Base-by-base conservation (phyloP, 1,140 invertebrate genomes). In the Hypothenemus hampei region DNA sequence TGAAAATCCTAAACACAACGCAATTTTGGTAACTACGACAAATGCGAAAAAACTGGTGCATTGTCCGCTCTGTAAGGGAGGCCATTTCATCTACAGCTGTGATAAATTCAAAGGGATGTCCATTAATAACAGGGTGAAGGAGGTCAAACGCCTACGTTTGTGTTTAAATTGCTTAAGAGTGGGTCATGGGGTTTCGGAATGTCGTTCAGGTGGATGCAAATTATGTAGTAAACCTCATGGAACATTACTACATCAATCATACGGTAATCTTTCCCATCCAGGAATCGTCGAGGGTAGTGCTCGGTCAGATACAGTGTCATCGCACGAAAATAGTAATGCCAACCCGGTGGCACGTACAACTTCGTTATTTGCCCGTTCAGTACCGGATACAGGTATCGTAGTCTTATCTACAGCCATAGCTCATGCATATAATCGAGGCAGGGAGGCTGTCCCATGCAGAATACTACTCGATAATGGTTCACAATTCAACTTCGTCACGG, bases 401-500 rank as follows among this genome's bases (percentile, higher is more conserved):
- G 6, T 29, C 6, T 29, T 29, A 29, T 29, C 26, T 7, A 29
- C 26, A n/a, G 26, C 26, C 6, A 29, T 29, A 7, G 26, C n/a
- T 7, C 6, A 29, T 6, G 26, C n/a, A 7, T n/a, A 7, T 29
- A 29, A 29, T 29, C 6, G n/a, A 6, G n/a, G n/a, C 6, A n/a
- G 26, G 6, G 26, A 29, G n/a, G 6, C 26, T n/a, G 26, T n/a
- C n/a, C 6, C 26, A 7, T 19, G 33, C 18, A 23, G 50, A 52
- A n/a, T 29, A 44, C 29, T 52, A 8, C 16, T 52, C 24, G 50
- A 52, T 16, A 11, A 19, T 10, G 50, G 39, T 10, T 44, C 22
- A 24, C 22, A 43, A 23, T 44, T 39, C 3, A 52, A 44, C 31
- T 52, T 13, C 11, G 39, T 52, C 3, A 52, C 50, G 7, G 6